Evolutionary conservation across 2,113 vertebrate species (phyloP), one percentile per base, ranked within the genome.

Genomic region (Lepidothrix coronata): DNA sequence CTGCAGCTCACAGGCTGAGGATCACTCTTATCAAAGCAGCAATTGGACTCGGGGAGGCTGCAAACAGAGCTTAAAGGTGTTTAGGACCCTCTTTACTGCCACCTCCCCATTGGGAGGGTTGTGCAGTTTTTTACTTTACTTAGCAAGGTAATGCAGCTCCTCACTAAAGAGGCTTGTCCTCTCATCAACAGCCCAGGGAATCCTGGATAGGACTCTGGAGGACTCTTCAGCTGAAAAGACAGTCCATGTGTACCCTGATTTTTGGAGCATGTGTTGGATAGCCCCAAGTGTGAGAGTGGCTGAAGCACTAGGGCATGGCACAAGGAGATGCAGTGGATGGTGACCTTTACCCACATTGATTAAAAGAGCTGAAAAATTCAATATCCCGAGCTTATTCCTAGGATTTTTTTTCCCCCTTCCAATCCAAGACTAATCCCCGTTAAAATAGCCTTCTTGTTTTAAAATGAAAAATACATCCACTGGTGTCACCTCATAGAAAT

Each of bases 401-500:
- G 16, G 43, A 27, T 31, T 33, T 62, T 70, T 86, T 51, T 51
- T 28, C 11, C 39, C 39, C 11, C 25, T 85, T 79, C 27, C 11
- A 31, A 14, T 20, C 22, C 2, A 21, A 43, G 48, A 76, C 70
- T 88, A 91, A 83, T 66, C 30, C 12, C 35, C 44, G 23, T 28
- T 77, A 70, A 90, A 92, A 79, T 22, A 88, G 3, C 44, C n/a
- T 61, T 62, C 88, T 88, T 77, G 30, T 76, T 96, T 90, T 66
- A 43, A 93, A 90, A 93, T 52, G 30, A 80, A 85, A 91, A 95
- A 88, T 74, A 55, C 6, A 31, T 59, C 39, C 73, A 41, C 52
- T 85, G 43, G 37, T 72, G 66, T 89, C 91, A 92, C 58, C 55
- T 85, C 62, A 35, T n/a, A 88, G 90, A 82, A 91, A 94, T 92